These are phyloP conservation scores for Onychomys leucogaster DNA, from an alignment of 2,797 vertebrate species.

Conservation along the genomic window DNA sequence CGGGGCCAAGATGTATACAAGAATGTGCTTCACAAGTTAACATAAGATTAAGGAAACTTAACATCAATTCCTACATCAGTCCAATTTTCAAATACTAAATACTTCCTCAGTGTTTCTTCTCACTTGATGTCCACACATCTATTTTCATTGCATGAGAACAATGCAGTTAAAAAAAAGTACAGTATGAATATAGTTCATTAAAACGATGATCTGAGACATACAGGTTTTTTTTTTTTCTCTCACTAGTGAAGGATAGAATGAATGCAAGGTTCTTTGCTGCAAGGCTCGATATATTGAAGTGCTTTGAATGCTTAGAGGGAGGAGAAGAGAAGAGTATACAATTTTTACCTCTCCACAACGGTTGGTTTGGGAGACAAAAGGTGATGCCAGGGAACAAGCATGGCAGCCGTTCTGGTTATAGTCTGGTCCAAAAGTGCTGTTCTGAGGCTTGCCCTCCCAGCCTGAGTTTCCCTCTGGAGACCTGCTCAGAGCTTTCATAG, in stretches of 20 bases:
- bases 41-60: slow-evolving; percentile 18
- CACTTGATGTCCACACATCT: not conserved
- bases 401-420: slow-evolving; percentile 42
- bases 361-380: not conserved
- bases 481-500: slow-evolving; percentile 26
- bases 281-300: not conserved
- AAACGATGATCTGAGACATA: not conserved
- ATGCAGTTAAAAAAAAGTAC: not conserved
- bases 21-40: slow-evolving; percentile 10
- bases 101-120: not conserved
- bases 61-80: not conserved
- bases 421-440: slow-evolving; percentile 77
- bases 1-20: not conserved
- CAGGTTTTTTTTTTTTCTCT: not conserved
- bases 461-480: not conserved
- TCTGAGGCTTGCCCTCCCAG: accelerated
- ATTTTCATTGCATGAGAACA: slow-evolving; percentile 3
- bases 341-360: not conserved
- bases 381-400: not conserved
- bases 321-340: not conserved
- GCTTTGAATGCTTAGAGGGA: not conserved
- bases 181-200: slow-evolving; percentile 33
- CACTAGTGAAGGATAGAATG: not conserved
- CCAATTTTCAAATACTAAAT: not conserved
- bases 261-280: not conserved